These are phyloP conservation scores for Taxidea taxus DNA, from an alignment of 2,113 vertebrate species.

Conservation along the genomic window DNA sequence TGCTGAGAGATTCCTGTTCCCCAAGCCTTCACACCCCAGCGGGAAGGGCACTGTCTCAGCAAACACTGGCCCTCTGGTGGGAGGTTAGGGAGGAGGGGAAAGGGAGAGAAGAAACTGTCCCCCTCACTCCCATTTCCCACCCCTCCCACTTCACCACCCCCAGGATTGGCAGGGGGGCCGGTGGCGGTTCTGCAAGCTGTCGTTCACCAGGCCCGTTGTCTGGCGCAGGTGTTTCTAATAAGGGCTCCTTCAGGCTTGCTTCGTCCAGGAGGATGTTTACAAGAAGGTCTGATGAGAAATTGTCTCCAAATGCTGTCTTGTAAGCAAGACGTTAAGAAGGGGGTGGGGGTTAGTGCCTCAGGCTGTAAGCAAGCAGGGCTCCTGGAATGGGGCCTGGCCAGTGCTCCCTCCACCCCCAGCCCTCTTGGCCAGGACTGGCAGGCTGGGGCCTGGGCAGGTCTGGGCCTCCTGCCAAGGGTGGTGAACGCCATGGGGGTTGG, in stretches of 20 bases:
- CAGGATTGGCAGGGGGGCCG: slow-evolving; percentile 13
- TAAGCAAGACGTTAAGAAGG: slow-evolving; percentile 75
- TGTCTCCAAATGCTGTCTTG: slow-evolving; percentile 81
- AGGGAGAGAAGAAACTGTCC: background rate
- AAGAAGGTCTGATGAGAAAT: slow-evolving; percentile 81
- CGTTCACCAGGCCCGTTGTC: slow-evolving; percentile 69
- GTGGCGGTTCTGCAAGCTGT: slow-evolving; percentile 70
- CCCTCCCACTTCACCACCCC: slow-evolving; percentile 32
- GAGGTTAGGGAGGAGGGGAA: background rate
- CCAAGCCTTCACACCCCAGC: fast-evolving
- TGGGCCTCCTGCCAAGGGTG: slow-evolving; percentile 71
- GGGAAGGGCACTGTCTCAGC: background rate
- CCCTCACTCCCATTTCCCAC: background rate
- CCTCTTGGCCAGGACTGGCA: slow-evolving; percentile 66
- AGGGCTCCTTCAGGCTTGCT: slow-evolving; percentile 69
- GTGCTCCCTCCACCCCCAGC: background rate
- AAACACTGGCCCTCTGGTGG: background rate
- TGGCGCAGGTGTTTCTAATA: slow-evolving; percentile 79
- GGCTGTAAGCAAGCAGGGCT: slow-evolving; percentile 68
- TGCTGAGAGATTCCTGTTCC: background rate
- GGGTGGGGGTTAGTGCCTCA: slow-evolving; percentile 56
- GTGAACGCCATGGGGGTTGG: slow-evolving; percentile 56
- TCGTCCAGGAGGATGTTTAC: slow-evolving; percentile 80
- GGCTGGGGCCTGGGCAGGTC: slow-evolving; percentile 70
- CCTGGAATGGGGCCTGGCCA: slow-evolving; percentile 65